These are phyloP conservation scores for Ptychochromis oligacanthus DNA, from an alignment of 2,113 vertebrate genomes.

Conservation along the genomic window DNA sequence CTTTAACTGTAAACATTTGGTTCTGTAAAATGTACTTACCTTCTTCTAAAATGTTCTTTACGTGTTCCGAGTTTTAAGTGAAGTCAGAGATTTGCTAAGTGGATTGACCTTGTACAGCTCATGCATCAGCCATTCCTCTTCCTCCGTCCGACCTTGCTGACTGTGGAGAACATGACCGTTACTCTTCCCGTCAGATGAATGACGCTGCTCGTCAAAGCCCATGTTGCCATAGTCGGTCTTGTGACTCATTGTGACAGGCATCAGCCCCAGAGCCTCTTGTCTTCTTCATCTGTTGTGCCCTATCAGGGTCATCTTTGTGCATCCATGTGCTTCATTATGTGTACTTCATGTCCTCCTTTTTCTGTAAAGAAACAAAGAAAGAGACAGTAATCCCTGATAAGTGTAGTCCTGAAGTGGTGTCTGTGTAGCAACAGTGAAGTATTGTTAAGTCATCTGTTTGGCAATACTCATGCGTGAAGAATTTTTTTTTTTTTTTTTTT, in stretches of 20 bases:
- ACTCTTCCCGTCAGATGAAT: slow-evolving; percentile 41
- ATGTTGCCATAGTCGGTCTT: neutral
- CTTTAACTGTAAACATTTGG: neutral
- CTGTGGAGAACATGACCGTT: slow-evolving; percentile 13
- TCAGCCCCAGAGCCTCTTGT: neutral
- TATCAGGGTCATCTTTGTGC: neutral
- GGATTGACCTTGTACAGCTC: slow-evolving; percentile 14
- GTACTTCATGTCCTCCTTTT: neutral
- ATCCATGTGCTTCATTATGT: neutral
- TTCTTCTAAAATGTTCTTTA: neutral
- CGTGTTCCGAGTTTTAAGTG: neutral
- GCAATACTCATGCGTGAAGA: too few species aligned
- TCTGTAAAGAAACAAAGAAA: neutral
- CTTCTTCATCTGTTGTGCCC: slow-evolving; percentile 19
- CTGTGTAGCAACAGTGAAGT: too few species aligned
- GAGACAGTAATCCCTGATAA: neutral
- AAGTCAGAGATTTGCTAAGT: slow-evolving; percentile 20
- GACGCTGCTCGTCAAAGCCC: neutral
- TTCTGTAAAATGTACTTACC: neutral
- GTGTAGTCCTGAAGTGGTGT: neutral
- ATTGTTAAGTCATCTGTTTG: too few species aligned
- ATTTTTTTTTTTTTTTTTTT: too few species aligned
- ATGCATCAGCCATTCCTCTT: neutral
- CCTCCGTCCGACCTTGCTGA: slow-evolving; percentile 3
- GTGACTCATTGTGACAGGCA: slow-evolving; percentile 41